Percentiles rank a stretch among this genome's conserved stretches.
phyloP scores from a whole-genome alignment of 2,888 invertebrate species.

The Drosophila meridionalis region DNA sequence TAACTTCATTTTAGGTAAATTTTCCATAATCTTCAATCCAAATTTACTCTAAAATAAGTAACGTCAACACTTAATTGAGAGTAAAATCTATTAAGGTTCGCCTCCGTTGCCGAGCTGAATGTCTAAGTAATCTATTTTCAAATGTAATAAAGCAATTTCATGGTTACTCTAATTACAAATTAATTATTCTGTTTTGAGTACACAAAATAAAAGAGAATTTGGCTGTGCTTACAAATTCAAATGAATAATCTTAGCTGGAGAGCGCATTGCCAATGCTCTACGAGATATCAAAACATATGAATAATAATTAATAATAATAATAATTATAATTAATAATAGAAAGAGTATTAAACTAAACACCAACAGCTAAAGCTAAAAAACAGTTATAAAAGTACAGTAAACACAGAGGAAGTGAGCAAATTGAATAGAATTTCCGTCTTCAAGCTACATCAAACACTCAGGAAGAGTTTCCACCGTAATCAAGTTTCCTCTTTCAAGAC shows the following conservation, averaged over 20 bases:
- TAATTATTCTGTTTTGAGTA: conserved; percentile 1
- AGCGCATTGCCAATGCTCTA: background rate
- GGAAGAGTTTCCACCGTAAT: background rate
- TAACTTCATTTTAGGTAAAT: no score
- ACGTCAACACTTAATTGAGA: background rate
- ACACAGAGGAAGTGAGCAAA: background rate
- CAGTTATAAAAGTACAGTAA: background rate
- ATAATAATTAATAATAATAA: no score
- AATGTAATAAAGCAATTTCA: background rate
- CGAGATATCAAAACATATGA: no score
- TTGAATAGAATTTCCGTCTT: background rate
- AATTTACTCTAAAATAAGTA: no score
- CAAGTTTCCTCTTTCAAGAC: background rate
- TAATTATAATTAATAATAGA: no score
- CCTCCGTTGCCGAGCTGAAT: background rate
- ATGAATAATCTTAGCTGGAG: background rate
- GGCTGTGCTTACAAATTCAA: background rate
- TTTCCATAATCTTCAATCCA: no score
- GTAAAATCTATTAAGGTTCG: background rate
- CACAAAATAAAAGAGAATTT: background rate
- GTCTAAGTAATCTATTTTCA: background rate
- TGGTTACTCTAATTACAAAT: background rate
- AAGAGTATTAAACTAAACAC: background rate
- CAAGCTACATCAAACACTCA: background rate
- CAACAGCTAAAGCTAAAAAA: background rate